These are phyloP conservation scores for Vandiemenella viatica DNA, from an alignment of 2,888 invertebrate species.

Conservation along the genomic window DNA sequence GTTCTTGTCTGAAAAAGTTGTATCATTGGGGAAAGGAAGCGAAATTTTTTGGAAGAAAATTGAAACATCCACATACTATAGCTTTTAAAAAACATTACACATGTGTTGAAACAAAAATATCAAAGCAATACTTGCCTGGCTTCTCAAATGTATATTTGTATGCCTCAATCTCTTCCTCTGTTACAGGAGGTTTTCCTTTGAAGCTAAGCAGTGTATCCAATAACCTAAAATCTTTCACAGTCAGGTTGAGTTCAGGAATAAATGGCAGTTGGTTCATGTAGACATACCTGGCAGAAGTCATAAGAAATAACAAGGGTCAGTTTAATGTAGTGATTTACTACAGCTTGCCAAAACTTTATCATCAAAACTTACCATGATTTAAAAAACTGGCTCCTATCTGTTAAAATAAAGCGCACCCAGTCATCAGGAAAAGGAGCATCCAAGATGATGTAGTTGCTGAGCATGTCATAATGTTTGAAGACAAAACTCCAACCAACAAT, in stretches of 20 bases:
- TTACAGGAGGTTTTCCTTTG: slow-evolving; percentile 20
- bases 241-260: slow-evolving; percentile 38
- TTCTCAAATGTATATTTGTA: slow-evolving; percentile 42
- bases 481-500: slow-evolving; percentile 39
- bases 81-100: no score
- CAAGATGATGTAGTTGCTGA: slow-evolving; percentile 38
- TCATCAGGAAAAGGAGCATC: slow-evolving; percentile 36
- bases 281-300: slow-evolving; percentile 34
- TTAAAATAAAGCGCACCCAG: slow-evolving; percentile 30
- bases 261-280: slow-evolving; percentile 38
- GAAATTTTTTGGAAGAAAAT: no score
- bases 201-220: slow-evolving; percentile 28
- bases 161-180: slow-evolving; percentile 36
- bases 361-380: slow-evolving; percentile 33
- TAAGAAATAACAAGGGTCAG: neutral
- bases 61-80: no score
- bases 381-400: slow-evolving; percentile 29
- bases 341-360: neutral
- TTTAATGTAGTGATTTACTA: neutral
- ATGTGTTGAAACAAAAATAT: no score
- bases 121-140: slow-evolving; percentile 32
- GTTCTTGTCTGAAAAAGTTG: no score
- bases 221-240: slow-evolving; percentile 29
- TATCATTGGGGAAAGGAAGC: no score
- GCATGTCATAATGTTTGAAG: slow-evolving; percentile 35